These are phyloP conservation scores for Lepidochrysops patricia DNA, from an alignment of 2,888 invertebrate species.

Conservation along the genomic window DNA sequence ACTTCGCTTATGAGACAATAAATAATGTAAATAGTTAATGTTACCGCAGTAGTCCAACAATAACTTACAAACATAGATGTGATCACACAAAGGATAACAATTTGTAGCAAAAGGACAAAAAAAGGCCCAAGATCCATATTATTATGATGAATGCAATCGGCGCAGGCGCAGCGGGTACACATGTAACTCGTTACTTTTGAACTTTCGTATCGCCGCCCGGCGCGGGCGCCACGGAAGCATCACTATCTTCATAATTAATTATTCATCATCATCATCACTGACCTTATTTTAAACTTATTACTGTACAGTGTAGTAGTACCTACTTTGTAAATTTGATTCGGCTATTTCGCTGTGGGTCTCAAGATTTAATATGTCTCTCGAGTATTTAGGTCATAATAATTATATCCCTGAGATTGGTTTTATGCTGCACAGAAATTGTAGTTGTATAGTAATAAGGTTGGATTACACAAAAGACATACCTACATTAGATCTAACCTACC, in stretches of 20 bases:
- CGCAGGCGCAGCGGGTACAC: slow-evolving; percentile 34
- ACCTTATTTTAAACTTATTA: not conserved
- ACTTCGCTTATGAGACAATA: no score
- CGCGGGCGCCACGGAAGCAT: slow-evolving; percentile 28
- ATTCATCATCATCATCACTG: not conserved
- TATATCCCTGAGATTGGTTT: no score
- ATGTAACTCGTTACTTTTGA: slow-evolving; percentile 49
- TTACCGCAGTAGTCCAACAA: no score
- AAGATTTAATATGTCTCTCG: no score
- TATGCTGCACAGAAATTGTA: no score
- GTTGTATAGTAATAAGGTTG: no score
- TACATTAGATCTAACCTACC: no score
- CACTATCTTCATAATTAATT: not conserved
- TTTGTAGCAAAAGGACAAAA: not conserved
- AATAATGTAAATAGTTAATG: no score
- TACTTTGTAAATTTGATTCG: no score
- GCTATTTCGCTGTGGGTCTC: no score
- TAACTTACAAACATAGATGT: no score
- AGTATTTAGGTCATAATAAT: no score
- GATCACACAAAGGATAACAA: not conserved
- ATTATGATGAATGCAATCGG: not conserved
- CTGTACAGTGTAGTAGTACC: not conserved
- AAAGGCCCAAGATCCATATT: not conserved
- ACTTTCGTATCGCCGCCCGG: slow-evolving; percentile 31
- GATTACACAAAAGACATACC: not conserved